phyloP scores from a whole-genome alignment of 2,888 invertebrate genomes.

The Sminthurides aquaticus region DNA sequence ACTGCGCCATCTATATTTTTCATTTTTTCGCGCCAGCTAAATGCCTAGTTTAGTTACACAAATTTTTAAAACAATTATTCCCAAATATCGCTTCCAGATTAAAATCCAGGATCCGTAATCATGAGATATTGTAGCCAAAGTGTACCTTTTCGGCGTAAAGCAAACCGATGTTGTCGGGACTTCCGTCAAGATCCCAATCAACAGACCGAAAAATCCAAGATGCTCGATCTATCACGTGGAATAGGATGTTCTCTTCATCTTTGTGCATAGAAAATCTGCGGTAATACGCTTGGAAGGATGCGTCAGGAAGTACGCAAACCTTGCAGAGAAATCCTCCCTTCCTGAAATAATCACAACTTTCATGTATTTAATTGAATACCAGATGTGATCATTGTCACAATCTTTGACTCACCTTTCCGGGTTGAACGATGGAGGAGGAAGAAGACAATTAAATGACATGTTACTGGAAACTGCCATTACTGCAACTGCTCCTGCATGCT shows the following conservation, averaged over 20 bases:
- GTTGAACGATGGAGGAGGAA: slow-evolving; percentile 38
- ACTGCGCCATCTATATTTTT: too few relatives aligned
- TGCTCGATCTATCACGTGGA: slow-evolving; percentile 31
- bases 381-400: background rate
- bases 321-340: slow-evolving; percentile 39
- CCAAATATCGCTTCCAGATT: background rate
- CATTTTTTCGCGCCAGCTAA: too few relatives aligned
- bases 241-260: slow-evolving; percentile 15
- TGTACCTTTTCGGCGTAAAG: slow-evolving; percentile 27
- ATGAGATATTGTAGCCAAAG: background rate
- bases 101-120: background rate
- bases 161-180: slow-evolving; percentile 37
- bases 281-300: slow-evolving; percentile 20
- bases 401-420: slow-evolving; percentile 18
- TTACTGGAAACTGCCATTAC: slow-evolving; percentile 30
- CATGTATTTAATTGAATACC: background rate
- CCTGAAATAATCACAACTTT: slow-evolving; percentile 18
- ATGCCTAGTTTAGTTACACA: too few relatives aligned
- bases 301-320: slow-evolving; percentile 36
- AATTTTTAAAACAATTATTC: too few relatives aligned
- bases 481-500: slow-evolving; percentile 37
- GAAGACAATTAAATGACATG: slow-evolving; percentile 32
- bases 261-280: slow-evolving; percentile 1
- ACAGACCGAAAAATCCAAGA: slow-evolving; percentile 40
- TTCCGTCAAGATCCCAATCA: slow-evolving; percentile 32